Conservation (phyloP, 1,140 invertebrate genomes). For the Neotoxoptera formosana region DNA sequence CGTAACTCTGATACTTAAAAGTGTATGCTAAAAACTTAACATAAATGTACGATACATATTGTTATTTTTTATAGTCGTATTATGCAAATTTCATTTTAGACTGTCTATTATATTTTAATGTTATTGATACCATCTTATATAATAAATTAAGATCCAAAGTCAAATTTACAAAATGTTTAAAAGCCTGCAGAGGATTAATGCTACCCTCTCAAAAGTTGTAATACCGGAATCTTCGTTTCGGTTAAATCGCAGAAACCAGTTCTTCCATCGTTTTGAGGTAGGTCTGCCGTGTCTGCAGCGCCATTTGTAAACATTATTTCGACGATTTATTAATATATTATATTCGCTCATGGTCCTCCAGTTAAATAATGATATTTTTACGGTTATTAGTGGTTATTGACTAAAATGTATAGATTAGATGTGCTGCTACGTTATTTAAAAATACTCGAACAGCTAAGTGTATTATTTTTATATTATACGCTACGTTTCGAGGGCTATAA, state of each 20-base stretch:
- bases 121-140: background rate
- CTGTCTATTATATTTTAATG: background rate
- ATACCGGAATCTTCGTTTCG: background rate
- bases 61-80: background rate
- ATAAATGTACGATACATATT: background rate
- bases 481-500: too few species aligned
- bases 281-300: background rate
- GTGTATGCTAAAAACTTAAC: background rate
- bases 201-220: background rate
- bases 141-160: background rate
- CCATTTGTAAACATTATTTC: background rate
- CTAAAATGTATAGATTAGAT: background rate
- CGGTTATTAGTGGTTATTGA: background rate
- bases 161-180: background rate
- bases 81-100: background rate
- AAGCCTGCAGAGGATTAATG: background rate
- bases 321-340: too few species aligned
- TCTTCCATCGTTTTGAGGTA: background rate
- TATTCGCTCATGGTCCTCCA: background rate
- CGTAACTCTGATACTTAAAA: background rate
- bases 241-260: background rate
- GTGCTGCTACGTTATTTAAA: too few species aligned
- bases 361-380: background rate
- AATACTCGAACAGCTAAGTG: too few species aligned
- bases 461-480: too few species aligned